Percentiles rank a stretch among this genome's conserved stretches.
phyloP scores from a whole-genome alignment of 2,113 vertebrate genomes.

The Microcebus ravelobensis region DNA sequence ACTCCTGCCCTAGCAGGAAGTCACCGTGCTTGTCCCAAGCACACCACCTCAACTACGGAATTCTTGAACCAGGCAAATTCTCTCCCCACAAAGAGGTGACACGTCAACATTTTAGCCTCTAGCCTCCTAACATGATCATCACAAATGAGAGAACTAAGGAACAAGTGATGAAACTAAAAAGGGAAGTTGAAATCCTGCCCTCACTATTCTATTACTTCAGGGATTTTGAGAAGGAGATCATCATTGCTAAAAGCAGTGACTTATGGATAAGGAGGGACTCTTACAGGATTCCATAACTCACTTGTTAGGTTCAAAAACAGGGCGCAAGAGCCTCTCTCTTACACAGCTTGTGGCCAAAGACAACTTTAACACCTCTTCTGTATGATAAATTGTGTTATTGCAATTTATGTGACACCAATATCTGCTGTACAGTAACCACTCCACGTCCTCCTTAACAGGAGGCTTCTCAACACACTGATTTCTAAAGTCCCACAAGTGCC shows the following conservation, averaged over 20 bases:
- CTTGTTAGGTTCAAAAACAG: neutral
- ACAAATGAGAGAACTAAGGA: neutral
- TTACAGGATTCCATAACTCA: neutral
- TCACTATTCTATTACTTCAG: neutral
- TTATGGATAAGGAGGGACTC: neutral
- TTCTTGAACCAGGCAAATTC: neutral
- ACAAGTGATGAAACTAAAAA: neutral
- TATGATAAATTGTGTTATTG: neutral
- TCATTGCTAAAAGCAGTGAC: neutral
- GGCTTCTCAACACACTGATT: conserved; percentile 24
- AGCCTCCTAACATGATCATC: neutral
- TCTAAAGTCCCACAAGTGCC: conserved; percentile 61
- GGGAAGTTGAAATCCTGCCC: neutral
- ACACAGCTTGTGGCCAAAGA: conserved; percentile 53
- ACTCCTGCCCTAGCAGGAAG: neutral
- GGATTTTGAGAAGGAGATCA: neutral
- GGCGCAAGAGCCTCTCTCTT: conserved; percentile 20
- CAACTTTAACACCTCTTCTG: conserved; percentile 34
- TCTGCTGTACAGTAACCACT: conserved; percentile 14
- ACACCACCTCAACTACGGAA: neutral
- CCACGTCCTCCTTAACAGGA: conserved; percentile 36
- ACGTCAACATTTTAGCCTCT: neutral
- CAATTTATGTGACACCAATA: conserved; percentile 22
- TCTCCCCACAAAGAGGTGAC: neutral
- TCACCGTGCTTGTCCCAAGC: accelerated